Evolutionary conservation across 92 coral and sea anemone species (phyloP), one percentile per base, ranked within the genome.

Genomic region (Epizoanthus ramosus): DNA sequence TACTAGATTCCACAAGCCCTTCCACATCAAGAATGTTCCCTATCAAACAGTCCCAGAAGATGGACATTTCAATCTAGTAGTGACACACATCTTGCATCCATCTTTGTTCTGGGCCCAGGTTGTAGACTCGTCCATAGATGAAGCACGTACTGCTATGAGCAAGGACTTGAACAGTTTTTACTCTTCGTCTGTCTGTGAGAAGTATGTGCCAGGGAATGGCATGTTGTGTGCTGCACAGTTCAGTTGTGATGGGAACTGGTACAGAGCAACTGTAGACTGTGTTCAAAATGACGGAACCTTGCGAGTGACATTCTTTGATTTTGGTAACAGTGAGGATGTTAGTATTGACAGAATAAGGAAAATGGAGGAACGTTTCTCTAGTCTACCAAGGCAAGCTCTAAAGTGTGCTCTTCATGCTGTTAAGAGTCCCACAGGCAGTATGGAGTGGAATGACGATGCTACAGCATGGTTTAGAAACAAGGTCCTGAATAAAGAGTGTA

Each of bases 311-410:
- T 95, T 87, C 71, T 86, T 96, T 57, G 99, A 96, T 86, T 94
- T 92, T 84, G 99, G 99, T 19, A 96, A 91, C 87, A 89, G 90
- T 80, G 99, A 92, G 50, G 97, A 94, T 54, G 88, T 96, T 21
- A 84, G 87, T 31, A 59, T 89, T 5, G 74, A 88, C n/a, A 91
- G 84, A 57, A 76, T 94, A 19, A 87, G 98, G 28, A 84, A 89
- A 53, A 92, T 96, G 31, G 91, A 86, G 12, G 93, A 85, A 23
- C 92, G 74, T 10, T 81, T 96, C 21, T 92, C 70, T 1, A 37
- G 23, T 60, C 41, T 94, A 63, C 98, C 98, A 3, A 86, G 84
- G 23, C 99, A 92, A 87, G 99, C 97, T 23, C 68, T 92, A 41
- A 94, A 87, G 70, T 89, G 93, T 63, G 70, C 94, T 19, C 87